phyloP scores from a whole-genome alignment of 2,113 vertebrate genomes.

The Blennius ocellaris region DNA sequence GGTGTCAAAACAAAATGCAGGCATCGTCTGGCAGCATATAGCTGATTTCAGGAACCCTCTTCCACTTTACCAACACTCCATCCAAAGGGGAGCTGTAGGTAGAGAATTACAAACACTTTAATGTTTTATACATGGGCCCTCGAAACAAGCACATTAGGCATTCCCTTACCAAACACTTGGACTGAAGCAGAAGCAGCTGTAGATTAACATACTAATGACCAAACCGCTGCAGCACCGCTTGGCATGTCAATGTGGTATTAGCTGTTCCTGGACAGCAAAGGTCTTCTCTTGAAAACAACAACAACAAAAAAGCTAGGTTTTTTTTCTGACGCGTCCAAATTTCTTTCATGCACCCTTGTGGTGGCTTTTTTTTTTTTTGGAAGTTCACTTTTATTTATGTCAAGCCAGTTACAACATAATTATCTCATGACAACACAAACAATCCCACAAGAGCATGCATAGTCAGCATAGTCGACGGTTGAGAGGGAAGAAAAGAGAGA shows the following conservation, averaged over 20 bases:
- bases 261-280: background rate
- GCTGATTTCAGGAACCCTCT: background rate
- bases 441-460: no score
- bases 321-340: no score
- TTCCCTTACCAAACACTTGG: background rate
- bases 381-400: no score
- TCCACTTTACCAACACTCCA: background rate
- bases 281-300: no score
- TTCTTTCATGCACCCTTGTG: no score
- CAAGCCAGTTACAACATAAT: no score
- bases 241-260: background rate
- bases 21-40: background rate
- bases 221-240: background rate
- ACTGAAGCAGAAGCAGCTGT: conserved; percentile 3
- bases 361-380: no score
- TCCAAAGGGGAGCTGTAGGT: background rate
- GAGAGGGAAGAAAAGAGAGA: no score
- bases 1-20: conserved; percentile 8
- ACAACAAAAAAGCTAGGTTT: no score
- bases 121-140: no score
- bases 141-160: background rate
- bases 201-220: conserved; percentile 31
- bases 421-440: no score
- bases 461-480: no score
- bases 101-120: background rate